Evolutionary conservation across 2,797 vertebrate genomes (phyloP).

Genomic region (Periophthalmus magnuspinnatus): DNA sequence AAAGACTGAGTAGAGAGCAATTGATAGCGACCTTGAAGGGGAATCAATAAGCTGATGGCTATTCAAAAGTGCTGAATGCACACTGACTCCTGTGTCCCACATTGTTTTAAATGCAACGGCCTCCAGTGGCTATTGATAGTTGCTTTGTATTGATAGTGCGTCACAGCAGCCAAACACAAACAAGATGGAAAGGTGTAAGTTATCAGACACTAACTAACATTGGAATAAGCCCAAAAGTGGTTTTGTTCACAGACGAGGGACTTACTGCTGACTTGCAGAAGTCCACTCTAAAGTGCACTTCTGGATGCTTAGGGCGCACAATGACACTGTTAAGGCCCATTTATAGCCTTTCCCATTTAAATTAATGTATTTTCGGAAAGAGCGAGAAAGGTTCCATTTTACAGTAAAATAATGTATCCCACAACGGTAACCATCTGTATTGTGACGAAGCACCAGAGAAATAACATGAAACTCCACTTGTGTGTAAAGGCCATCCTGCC

Average conservation of each 20-base stretch:
- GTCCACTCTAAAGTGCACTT: slow-evolving; percentile 6
- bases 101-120: slow-evolving; percentile 63
- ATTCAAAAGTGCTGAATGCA: slow-evolving; percentile 72
- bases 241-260: slow-evolving; percentile 34
- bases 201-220: slow-evolving; percentile 28
- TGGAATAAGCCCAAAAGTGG: slow-evolving; percentile 17
- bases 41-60: slow-evolving; percentile 65
- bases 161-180: slow-evolving; percentile 48
- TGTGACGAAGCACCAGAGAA: slow-evolving; percentile 26
- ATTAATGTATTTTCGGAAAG: not conserved
- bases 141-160: slow-evolving; percentile 57
- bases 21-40: slow-evolving; percentile 60
- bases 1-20: slow-evolving; percentile 45
- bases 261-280: slow-evolving; percentile 28
- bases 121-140: slow-evolving; percentile 56
- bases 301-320: not conserved
- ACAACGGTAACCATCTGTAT: slow-evolving; percentile 18
- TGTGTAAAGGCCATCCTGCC: slow-evolving; percentile 43
- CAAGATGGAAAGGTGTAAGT: slow-evolving; percentile 43
- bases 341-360: not conserved
- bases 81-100: slow-evolving; percentile 38
- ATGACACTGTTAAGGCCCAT: not conserved
- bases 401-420: not conserved
- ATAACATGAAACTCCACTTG: slow-evolving; percentile 55
- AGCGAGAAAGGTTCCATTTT: not conserved